A percentile compares a stretch with the other conserved stretches of the same genome.
These are phyloP conservation scores for Candidula unifasciata DNA, from an alignment of 2,888 invertebrate species.

Conservation along the genomic window DNA sequence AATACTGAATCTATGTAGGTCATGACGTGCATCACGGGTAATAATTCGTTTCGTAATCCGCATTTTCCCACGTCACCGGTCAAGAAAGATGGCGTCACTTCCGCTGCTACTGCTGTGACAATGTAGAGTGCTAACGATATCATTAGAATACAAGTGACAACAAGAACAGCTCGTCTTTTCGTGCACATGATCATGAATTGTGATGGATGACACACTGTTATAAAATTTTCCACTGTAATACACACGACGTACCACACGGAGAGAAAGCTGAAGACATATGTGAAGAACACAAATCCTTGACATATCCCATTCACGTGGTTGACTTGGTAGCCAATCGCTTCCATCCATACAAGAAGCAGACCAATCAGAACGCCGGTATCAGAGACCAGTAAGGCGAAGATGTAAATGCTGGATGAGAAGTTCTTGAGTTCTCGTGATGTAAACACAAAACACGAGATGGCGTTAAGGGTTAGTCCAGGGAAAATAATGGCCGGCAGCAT, in stretches of 20 bases:
- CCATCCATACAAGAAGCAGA: constrained; percentile 57
- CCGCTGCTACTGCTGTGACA: constrained; percentile 46
- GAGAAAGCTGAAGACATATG: constrained; percentile 60
- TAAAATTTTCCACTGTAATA: constrained; percentile 61
- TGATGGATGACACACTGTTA: constrained; percentile 58
- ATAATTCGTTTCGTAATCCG: constrained; percentile 4
- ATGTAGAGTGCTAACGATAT: constrained; percentile 49
- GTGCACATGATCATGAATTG: constrained; percentile 57
- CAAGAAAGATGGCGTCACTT: background rate
- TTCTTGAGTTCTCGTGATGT: constrained; percentile 49
- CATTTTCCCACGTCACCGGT: background rate
- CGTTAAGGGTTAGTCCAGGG: constrained; percentile 55
- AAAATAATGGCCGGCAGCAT: constrained; percentile 54
- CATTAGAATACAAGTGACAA: constrained; percentile 46
- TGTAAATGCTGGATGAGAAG: constrained; percentile 57
- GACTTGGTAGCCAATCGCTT: constrained; percentile 57
- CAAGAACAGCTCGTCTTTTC: constrained; percentile 50
- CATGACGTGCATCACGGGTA: constrained; percentile 36
- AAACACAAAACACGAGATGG: constrained; percentile 56
- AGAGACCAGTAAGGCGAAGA: constrained; percentile 56
- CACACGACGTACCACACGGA: constrained; percentile 62
- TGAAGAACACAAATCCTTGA: constrained; percentile 54
- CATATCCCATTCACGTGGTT: constrained; percentile 55
- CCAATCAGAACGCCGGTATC: constrained; percentile 57
- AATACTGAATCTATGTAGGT: constrained; percentile 57